These are phyloP conservation scores for Pecten maximus DNA, from an alignment of 2,888 invertebrate genomes.

Conservation along the genomic window DNA sequence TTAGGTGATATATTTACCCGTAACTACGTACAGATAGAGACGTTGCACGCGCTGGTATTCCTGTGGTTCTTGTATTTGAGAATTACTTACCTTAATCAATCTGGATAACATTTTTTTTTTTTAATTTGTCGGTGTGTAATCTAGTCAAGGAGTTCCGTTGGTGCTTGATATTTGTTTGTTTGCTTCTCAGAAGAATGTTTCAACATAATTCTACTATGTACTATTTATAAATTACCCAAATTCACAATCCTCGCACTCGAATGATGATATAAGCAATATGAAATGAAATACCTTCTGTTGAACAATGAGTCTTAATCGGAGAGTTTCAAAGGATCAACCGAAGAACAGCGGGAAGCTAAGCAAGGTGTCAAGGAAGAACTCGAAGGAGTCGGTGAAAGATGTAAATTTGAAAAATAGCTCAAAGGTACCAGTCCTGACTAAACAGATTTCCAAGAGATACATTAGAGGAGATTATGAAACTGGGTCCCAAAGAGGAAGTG, in stretches of 20 bases:
- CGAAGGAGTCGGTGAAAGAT: neutral
- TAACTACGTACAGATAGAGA: neutral
- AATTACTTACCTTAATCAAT: too few species aligned
- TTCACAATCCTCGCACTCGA: too few species aligned
- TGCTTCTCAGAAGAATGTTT: too few species aligned
- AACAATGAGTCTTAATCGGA: neutral
- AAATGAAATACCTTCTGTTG: neutral
- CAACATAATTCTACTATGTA: too few species aligned
- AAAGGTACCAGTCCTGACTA: neutral
- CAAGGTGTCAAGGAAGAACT: neutral
- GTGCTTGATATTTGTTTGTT: too few species aligned
- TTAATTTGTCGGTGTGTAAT: too few species aligned
- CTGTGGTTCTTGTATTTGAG: too few species aligned
- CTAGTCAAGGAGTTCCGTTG: too few species aligned
- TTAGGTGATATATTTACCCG: neutral
- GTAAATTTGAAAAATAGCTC: neutral
- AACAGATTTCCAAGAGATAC: neutral
- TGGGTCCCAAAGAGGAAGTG: neutral
- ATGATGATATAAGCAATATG: too few species aligned
- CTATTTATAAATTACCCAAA: too few species aligned
- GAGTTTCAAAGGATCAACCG: neutral
- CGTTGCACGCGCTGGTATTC: too few species aligned
- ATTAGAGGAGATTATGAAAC: neutral
- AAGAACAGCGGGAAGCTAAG: neutral
- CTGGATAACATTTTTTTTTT: too few species aligned